Evolutionary conservation across 2,113 vertebrate species (phyloP).

Genomic region (Cyprinodon tularosa): DNA sequence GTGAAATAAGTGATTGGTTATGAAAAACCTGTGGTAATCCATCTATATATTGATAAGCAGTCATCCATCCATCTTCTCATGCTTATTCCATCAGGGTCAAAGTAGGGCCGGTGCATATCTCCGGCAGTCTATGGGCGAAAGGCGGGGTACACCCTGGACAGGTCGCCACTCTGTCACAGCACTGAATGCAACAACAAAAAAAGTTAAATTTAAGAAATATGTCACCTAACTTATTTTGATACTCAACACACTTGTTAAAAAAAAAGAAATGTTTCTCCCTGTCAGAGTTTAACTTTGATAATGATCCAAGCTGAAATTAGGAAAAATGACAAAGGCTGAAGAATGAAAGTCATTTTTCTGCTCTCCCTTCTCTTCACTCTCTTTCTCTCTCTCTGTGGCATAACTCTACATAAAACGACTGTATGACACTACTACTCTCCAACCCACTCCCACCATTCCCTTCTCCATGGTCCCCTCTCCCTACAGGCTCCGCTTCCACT

Average conservation of each 20-base stretch:
- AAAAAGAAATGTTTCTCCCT: not conserved
- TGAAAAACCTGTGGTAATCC: not conserved
- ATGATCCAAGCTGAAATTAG: not conserved
- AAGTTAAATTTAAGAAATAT: too few species aligned
- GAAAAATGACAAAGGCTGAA: constrained; percentile 18
- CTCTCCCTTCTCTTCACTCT: constrained; percentile 12
- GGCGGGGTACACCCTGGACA: too few species aligned
- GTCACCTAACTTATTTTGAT: not conserved
- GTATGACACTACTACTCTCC: constrained; percentile 68
- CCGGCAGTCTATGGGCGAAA: too few species aligned
- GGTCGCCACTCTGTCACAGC: too few species aligned
- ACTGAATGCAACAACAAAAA: not conserved
- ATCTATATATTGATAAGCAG: not conserved
- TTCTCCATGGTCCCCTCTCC: constrained; percentile 36
- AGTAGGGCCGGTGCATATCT: too few species aligned
- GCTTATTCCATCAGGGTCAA: too few species aligned
- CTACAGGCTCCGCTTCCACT: constrained; percentile 46
- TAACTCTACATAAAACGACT: constrained; percentile 73
- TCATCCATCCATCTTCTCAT: too few species aligned
- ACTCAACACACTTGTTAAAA: not conserved
- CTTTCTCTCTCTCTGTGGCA: constrained; percentile 50
- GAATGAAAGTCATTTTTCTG: constrained; percentile 37
- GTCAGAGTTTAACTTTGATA: not conserved
- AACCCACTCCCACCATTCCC: constrained; percentile 47
- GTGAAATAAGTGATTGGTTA: not conserved